A percentile compares a stretch with the other conserved stretches of the same genome.
Evolutionary conservation across 2,888 invertebrate genomes (phyloP).

Genomic region (Choreutis nemorana): DNA sequence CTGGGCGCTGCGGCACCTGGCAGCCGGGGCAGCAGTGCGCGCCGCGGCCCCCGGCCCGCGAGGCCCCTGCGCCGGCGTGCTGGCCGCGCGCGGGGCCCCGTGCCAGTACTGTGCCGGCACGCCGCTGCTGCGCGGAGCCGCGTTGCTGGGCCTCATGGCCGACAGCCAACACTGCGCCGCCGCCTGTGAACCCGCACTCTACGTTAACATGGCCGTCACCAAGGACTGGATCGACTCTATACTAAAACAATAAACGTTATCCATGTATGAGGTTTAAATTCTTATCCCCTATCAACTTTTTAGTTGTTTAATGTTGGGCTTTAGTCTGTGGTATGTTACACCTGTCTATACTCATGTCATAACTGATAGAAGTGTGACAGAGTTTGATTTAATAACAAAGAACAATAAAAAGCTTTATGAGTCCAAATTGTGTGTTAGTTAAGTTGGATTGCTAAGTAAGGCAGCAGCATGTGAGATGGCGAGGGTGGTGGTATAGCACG

Average conservation of each 20-base stretch:
- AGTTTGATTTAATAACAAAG: too few species aligned
- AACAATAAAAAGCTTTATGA: too few species aligned
- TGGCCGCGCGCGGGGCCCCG: conserved; percentile 15
- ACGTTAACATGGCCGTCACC: conserved; percentile 26
- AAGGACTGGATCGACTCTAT: conserved; percentile 30
- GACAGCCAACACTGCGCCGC: conserved; percentile 28
- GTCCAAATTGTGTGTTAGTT: too few species aligned
- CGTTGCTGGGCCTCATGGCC: conserved; percentile 29
- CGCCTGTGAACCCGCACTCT: conserved; percentile 35
- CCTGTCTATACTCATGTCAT: too few species aligned
- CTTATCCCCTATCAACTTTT: too few species aligned
- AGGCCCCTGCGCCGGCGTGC: conserved; percentile 8
- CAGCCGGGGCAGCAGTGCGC: conserved; percentile 8
- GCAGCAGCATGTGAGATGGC: not conserved
- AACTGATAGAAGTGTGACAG: too few species aligned
- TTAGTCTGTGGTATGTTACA: too few species aligned
- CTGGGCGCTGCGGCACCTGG: conserved; percentile 24
- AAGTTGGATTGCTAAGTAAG: too few species aligned
- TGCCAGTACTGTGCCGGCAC: conserved; percentile 43
- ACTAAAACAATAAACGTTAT: conserved; percentile 15
- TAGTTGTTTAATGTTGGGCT: too few species aligned
- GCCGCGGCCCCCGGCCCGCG: conserved; percentile 10
- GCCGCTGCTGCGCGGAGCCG: conserved; percentile 25
- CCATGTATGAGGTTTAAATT: too few species aligned
- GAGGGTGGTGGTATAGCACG: not conserved